Base-by-base conservation (phyloP, 1,140 invertebrate species). In the Zaprionus ornatus region DNA sequence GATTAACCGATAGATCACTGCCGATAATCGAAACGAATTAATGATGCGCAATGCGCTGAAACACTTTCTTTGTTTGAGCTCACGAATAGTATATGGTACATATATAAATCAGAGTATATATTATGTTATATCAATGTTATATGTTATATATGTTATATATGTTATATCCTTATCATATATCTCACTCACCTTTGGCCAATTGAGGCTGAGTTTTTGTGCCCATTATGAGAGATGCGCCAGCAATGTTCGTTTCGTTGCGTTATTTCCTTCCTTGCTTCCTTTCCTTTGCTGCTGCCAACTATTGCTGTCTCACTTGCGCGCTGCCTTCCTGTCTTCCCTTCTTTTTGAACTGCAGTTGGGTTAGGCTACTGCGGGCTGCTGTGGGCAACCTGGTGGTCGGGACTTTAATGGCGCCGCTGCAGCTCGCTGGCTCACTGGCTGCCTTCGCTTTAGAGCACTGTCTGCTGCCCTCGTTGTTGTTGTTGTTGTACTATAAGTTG, bases 191-290 rank as follows among this genome's bases (percentile, higher is more conserved):
- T 88, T 85, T 88, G 63, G 78, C 63, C 75, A 82, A 64, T 82
- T 88, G 85, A 45, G 85, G 85, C 71, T 90, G 85, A 64, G 85
- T 88, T 82, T 88, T 88, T 85, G 85, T 90, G 81, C 85, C 85
- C 85, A 88, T 88, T 81, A 74, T 88, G 82, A 79, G 65, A 65
- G 60, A 70, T 80, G 80, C 57, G 29, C 52, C 32, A 37, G 21
- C 48, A 66, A 23, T 23, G 2, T 60, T 40, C 27, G 40, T 23
- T 17, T 23, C 17, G 25, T 55, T 7, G 13, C n/a, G 25, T 12
- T 13, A 17, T 17, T 23, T 68, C 19, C 23, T 25, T 17, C 54
- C 3, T 29, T 23, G n/a, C 23, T 12, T 13, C 40, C 21, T 4
- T 4, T 15, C 29, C 29, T 32, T 32, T 1, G 25, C 25, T 25